Evolutionary conservation across 2,888 invertebrate genomes (phyloP).

Genomic region (Caenorhabditis imperialis): DNA sequence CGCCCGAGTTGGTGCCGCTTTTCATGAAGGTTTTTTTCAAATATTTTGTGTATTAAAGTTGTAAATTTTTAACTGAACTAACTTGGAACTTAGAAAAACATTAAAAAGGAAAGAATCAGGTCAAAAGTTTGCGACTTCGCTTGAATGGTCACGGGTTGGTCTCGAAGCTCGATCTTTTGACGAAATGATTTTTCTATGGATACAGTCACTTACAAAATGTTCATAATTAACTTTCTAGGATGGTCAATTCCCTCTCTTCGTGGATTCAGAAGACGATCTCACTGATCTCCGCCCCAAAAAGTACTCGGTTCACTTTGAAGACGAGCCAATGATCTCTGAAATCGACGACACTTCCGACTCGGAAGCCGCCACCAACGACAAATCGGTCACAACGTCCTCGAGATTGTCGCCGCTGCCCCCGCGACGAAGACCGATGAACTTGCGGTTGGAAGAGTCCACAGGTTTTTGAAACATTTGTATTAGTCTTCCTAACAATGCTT

Average conservation of each 20-base stretch:
- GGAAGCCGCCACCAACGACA: slow-evolving; percentile 19
- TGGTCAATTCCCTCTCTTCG: slow-evolving; percentile 73
- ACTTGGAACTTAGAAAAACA: no score
- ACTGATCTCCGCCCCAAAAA: slow-evolving; percentile 45
- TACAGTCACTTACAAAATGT: no score
- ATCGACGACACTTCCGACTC: slow-evolving; percentile 47
- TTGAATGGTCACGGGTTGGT: no score
- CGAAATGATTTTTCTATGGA: no score
- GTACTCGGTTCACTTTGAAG: slow-evolving; percentile 51
- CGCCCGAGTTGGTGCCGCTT: slow-evolving; percentile 74
- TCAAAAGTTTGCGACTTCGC: no score
- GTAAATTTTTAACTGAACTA: no score
- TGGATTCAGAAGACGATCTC: slow-evolving; percentile 71
- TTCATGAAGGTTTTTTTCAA: slow-evolving; percentile 75
- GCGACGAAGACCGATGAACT: slow-evolving; percentile 14
- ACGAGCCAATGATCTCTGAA: slow-evolving; percentile 50
- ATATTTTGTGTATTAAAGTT: no score
- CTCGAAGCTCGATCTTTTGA: no score
- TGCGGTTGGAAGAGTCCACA: slow-evolving; percentile 11
- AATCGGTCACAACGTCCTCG: slow-evolving; percentile 29
- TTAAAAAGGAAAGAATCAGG: no score
- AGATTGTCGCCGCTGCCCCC: slow-evolving; percentile 42
- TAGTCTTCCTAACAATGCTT: not conserved
- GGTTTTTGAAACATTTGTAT: not conserved
- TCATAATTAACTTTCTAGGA: slow-evolving; percentile 60